Base-by-base conservation (phyloP, 2,888 invertebrate species). In the Isoperla grammatica region DNA sequence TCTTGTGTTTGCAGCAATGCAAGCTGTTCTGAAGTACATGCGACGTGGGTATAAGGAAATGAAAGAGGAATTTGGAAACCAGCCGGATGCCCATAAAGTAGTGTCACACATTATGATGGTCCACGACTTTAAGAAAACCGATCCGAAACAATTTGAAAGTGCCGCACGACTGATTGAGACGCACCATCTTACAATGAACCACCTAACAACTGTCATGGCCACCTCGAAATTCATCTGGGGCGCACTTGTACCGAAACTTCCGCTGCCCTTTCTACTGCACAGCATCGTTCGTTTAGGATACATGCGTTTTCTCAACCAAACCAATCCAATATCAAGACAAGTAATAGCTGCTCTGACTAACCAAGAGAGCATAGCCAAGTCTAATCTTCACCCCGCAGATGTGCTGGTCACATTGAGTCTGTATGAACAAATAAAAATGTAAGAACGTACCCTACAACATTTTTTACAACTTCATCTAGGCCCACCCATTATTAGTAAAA, bases 371-470 rank as follows among this genome's bases (percentile, higher is more conserved):
- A 68, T 80, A 29, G 65, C 69, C 15, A 67, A 68, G 22, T 75
- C 76, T 17, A 72, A 75, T 53, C 68, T 81, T 62, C 76, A 79
- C 65, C 81, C 82, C 0, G 73, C 82, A 9, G 79, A 81, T 65
- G 79, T 85, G 42, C 81, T 81, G 66, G 78, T 84, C 61, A 76
- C 81, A 5, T 66, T 82, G 63, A 78, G 77, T 70, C 80, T 82
- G 70, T 85, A 86, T 66, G 81, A 80, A 68, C 79, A 79, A 68
- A 81, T 81, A 61, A 79, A 80, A 68, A 84, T 78, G 85, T 85
- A 73, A 73, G 79, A 17, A 19, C 17, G 17, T n/a, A n/a, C n/a
- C n/a, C n/a, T n/a, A n/a, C n/a, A n/a, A n/a, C n/a, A n/a, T n/a
- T n/a, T n/a, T n/a, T n/a, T n/a, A n/a, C n/a, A n/a, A n/a, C n/a